Percentiles rank a stretch among this genome's conserved stretches.
These are phyloP conservation scores for Altica lythri DNA, from an alignment of 2,888 invertebrate species.

Conservation along the genomic window DNA sequence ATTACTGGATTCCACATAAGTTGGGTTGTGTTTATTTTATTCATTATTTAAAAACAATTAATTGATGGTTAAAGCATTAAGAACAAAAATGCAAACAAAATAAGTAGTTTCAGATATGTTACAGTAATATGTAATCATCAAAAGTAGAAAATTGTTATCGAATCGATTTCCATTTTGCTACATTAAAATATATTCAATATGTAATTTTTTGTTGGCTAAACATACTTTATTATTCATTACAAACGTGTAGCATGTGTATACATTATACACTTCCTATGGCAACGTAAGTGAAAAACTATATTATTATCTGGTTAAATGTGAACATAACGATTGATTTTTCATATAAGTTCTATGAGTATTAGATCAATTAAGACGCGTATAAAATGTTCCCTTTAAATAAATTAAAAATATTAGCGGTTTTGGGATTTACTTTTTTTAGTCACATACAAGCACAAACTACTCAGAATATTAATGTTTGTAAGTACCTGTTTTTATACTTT, in stretches of 20 bases:
- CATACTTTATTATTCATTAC: not conserved
- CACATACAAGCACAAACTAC: constrained; percentile 62
- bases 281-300: constrained; percentile 16
- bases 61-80: too few relatives aligned
- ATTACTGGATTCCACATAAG: too few relatives aligned
- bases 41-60: too few relatives aligned
- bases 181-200: too few relatives aligned
- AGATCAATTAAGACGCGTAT: not conserved
- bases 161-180: too few relatives aligned
- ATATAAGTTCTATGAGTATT: not conserved
- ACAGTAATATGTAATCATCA: too few relatives aligned
- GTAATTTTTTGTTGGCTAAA: too few relatives aligned
- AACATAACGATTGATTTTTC: constrained; percentile 11
- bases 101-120: too few relatives aligned
- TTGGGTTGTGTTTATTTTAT: too few relatives aligned
- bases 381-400: constrained; percentile 2
- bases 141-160: too few relatives aligned
- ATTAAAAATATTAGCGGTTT: constrained; percentile 2
- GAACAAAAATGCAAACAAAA: too few relatives aligned
- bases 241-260: constrained; percentile 12
- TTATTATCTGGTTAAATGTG: constrained; percentile 17
- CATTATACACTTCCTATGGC: constrained; percentile 24
- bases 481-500: constrained; percentile 54
- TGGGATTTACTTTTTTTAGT: constrained; percentile 1
- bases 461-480: constrained; percentile 75